A percentile compares a stretch with the other conserved stretches of the same genome.
These are phyloP conservation scores for Psephotus haematonotus DNA, from an alignment of 2,113 vertebrate genomes.

Conservation along the genomic window DNA sequence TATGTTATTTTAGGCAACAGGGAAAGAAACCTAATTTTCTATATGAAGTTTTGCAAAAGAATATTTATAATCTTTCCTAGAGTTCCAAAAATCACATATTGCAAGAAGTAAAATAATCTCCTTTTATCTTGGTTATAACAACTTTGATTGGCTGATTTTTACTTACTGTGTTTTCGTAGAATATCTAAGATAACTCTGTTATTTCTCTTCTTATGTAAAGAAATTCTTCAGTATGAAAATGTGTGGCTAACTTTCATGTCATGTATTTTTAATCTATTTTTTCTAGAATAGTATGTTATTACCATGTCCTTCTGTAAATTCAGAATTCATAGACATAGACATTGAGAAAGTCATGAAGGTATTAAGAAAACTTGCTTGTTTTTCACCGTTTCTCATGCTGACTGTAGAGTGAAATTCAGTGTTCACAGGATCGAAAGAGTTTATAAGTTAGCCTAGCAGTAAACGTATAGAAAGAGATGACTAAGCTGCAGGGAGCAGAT, in stretches of 20 bases:
- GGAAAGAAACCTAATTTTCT: not conserved
- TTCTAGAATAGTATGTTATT: not conserved
- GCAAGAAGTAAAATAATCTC: not conserved
- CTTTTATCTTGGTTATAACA: not conserved
- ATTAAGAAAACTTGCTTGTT: not conserved
- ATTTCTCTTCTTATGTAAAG: not conserved
- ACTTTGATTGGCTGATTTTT: not conserved
- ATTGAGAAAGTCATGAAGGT: not conserved
- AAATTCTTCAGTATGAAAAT: not conserved
- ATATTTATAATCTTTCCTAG: not conserved
- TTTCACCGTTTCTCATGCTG: not conserved
- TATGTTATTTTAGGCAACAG: not conserved
- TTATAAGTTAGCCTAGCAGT: not conserved
- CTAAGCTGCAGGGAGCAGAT: not conserved
- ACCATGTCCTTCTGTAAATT: not conserved
- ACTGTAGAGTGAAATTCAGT: not conserved
- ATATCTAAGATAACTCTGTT: not conserved
- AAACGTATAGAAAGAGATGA: not conserved
- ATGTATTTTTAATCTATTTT: not conserved
- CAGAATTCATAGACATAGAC: not conserved
- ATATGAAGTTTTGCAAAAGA: not conserved
- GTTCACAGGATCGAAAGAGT: not conserved
- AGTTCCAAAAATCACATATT: not conserved
- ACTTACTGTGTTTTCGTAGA: not conserved
- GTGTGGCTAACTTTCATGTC: not conserved